Conservation (phyloP, 2,113 vertebrate species). For the Nettapus auritus region DNA sequence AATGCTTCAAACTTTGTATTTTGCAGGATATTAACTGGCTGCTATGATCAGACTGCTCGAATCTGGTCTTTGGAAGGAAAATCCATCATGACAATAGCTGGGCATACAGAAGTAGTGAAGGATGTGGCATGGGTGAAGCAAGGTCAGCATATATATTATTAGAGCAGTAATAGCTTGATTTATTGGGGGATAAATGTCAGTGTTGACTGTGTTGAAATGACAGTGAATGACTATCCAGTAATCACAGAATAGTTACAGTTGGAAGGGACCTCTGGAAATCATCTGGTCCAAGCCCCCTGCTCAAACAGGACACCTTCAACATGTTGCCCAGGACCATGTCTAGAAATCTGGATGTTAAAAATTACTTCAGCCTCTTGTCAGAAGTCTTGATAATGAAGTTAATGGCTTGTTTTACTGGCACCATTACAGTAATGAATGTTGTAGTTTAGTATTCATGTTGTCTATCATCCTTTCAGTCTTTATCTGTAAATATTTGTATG, state of each 20-base stretch:
- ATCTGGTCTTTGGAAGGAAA: constrained; percentile 97
- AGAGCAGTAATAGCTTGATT: not conserved
- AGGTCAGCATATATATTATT: constrained; percentile 76
- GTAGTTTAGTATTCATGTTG: not conserved
- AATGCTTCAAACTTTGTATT: constrained; percentile 18
- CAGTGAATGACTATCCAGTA: not conserved
- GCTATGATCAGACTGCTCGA: constrained; percentile 92
- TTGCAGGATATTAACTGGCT: constrained; percentile 93
- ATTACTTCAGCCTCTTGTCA: not conserved
- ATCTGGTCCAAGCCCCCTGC: not conserved
- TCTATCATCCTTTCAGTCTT: not conserved
- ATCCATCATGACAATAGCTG: constrained; percentile 85
- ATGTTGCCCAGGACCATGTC: not conserved
- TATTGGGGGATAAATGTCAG: not conserved
- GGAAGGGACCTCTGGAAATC: too few relatives aligned
- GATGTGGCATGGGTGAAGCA: constrained; percentile 95
- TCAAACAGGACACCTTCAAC: not conserved
- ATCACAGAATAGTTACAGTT: not conserved
- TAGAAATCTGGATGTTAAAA: not conserved
- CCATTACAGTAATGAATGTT: not conserved
- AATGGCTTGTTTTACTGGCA: not conserved
- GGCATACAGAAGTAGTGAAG: constrained; percentile 95
- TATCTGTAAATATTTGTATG: not conserved
- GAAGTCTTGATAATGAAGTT: not conserved
- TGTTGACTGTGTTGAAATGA: not conserved